Base-by-base conservation (phyloP, 2,113 vertebrate genomes). In the Ceratotherium simum region DNA sequence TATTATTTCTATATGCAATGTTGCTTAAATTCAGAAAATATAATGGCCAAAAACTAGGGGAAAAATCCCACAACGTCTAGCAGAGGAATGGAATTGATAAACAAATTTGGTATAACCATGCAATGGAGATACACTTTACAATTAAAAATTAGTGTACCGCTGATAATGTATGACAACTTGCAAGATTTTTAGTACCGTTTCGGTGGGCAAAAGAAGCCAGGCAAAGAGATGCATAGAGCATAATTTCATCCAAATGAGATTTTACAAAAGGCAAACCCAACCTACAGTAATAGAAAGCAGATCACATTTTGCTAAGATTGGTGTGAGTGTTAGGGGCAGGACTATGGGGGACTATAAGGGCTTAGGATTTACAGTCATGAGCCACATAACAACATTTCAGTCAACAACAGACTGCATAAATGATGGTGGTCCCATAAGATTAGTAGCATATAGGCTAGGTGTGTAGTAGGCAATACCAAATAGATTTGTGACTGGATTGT, bases 271-370 rank as follows among this genome's bases (percentile, higher is more conserved):
- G 18, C 25, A 90, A 73, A 39, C 8, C 20, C 54, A 36, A 85
- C 8, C 18, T 60, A n/a, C 0, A 92, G 16, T 58, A 9, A 80
- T 18, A 51, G 48, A 69, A 46, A 90, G 29, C 6, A 85, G 33
- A 69, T 36, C 16, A 76, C 12, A 42, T 39, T 85, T 93, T 60
- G 12, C 4, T 51, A 12, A 20, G 2, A 20, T 33, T 60, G 27
- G 0, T 33, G 1, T 60, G 12, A 6, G 3, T 12, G 13, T 18
- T 78, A 33, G 0, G 56, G 4, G 2, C 6, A 86, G 17, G 11
- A 0, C 20, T 62, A 42, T 11, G 39, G 69, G 58, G 23, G 11
- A 3, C 7, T 46, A 20, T 33, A 33, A 23, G n/a, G 18, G 7
- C 17, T 25, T 12, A 27, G 7, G 18, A 58, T 21, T 42, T 58